A percentile compares a stretch with the other conserved stretches of the same genome.
Evolutionary conservation across 2,797 vertebrate genomes (phyloP).

Genomic region (Pristis pectinata): DNA sequence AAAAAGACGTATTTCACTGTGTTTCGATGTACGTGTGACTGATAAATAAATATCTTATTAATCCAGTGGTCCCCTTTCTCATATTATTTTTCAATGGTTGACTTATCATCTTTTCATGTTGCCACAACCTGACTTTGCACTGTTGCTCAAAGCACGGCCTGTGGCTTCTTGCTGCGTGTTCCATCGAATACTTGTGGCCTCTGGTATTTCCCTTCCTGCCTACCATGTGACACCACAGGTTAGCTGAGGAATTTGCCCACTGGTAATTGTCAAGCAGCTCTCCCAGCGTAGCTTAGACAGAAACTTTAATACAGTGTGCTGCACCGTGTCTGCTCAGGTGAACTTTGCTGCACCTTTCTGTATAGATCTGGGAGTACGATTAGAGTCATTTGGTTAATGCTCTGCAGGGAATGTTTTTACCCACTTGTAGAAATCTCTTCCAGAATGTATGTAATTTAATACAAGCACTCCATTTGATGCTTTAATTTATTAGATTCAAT

Average conservation of each 20-base stretch:
- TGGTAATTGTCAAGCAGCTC: neutral
- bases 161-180: neutral
- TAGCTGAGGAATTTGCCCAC: neutral
- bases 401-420: neutral
- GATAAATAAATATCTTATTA: no score
- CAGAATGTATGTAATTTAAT: neutral
- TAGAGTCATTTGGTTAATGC: neutral
- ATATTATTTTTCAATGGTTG: neutral
- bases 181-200: neutral
- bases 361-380: neutral
- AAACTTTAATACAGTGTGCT: neutral
- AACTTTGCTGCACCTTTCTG: neutral
- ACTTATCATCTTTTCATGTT: neutral
- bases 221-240: neutral
- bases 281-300: neutral
- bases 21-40: no score
- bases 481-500: constrained; percentile 4
- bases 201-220: neutral
- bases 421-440: neutral
- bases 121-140: neutral
- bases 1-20: no score
- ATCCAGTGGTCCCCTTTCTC: no score
- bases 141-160: no score
- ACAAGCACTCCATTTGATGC: neutral
- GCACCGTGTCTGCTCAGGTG: neutral